Percentiles rank a stretch among this genome's conserved stretches.
Conservation (phyloP, 2,888 invertebrate species). For the Hirtodrosophila duncani region DNA sequence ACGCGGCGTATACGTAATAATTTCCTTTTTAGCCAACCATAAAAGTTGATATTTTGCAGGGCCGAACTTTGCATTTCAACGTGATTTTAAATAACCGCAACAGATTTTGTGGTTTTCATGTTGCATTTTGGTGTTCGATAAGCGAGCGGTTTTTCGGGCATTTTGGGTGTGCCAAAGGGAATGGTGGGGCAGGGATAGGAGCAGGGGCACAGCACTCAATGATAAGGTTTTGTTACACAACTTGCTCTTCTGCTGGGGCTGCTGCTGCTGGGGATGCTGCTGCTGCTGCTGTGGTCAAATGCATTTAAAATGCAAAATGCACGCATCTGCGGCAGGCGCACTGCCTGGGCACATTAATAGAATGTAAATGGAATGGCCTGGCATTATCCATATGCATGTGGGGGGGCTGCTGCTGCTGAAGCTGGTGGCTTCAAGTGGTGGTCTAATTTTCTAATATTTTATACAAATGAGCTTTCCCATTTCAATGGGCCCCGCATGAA, state of each 20-base stretch:
- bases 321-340: conserved; percentile 21
- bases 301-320: conserved; percentile 48
- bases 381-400: not conserved
- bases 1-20: conserved; percentile 43
- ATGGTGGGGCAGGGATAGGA: not conserved
- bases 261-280: conserved; percentile 8
- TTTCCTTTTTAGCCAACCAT: conserved; percentile 60
- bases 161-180: not conserved
- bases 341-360: too few relatives aligned
- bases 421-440: too few relatives aligned
- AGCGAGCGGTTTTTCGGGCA: conserved; percentile 33
- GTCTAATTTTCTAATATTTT: too few relatives aligned
- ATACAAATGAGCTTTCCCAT: too few relatives aligned
- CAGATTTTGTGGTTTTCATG: conserved; percentile 67
- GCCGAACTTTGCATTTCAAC: conserved; percentile 52
- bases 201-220: not conserved
- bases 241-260: conserved; percentile 5
- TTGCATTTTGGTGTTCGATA: conserved; percentile 62
- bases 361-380: too few relatives aligned
- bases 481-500: too few relatives aligned
- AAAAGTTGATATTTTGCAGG: conserved; percentile 50
- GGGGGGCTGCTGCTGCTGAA: too few relatives aligned
- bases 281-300: conserved; percentile 36
- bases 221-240: conserved; percentile 30
- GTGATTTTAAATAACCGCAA: conserved; percentile 67